Conservation (phyloP, 2,888 invertebrate genomes). For the Ochropleura plecta region DNA sequence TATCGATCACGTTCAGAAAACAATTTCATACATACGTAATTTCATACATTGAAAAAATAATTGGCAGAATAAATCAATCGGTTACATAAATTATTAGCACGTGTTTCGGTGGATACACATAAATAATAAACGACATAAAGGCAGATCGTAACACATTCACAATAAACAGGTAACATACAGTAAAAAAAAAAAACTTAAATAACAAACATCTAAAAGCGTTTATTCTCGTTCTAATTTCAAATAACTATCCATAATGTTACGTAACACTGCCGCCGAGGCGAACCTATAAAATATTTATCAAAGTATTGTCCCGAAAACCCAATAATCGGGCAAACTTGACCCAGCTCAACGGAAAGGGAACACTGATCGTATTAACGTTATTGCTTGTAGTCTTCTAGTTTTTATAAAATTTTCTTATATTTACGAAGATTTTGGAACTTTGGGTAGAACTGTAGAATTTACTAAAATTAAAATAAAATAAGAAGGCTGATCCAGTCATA, state of each 20-base stretch:
- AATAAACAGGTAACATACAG: neutral
- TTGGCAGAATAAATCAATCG: neutral
- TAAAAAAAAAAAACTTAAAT: neutral
- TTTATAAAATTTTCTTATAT: constrained; percentile 18
- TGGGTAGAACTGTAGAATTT: neutral
- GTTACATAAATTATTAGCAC: neutral
- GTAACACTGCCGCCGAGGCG: constrained; percentile 14
- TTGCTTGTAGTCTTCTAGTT: constrained; percentile 10
- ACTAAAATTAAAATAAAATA: neutral
- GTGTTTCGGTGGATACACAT: neutral
- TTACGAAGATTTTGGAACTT: neutral
- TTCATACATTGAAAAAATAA: constrained; percentile 4
- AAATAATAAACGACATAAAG: neutral
- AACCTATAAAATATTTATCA: constrained; percentile 60
- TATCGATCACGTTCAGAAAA: too few species aligned
- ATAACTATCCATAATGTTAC: constrained; percentile 10
- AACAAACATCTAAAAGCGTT: neutral
- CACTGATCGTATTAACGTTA: constrained; percentile 48
- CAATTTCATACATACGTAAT: neutral
- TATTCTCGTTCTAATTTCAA: constrained; percentile 29
- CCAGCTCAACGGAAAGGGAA: constrained; percentile 43
- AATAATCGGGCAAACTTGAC: constrained; percentile 56
- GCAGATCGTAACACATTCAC: neutral
- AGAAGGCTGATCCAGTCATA: neutral
- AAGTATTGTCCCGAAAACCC: constrained; percentile 43